Conservation (phyloP, 2,113 vertebrate species). For the Lutjanus erythropterus region DNA sequence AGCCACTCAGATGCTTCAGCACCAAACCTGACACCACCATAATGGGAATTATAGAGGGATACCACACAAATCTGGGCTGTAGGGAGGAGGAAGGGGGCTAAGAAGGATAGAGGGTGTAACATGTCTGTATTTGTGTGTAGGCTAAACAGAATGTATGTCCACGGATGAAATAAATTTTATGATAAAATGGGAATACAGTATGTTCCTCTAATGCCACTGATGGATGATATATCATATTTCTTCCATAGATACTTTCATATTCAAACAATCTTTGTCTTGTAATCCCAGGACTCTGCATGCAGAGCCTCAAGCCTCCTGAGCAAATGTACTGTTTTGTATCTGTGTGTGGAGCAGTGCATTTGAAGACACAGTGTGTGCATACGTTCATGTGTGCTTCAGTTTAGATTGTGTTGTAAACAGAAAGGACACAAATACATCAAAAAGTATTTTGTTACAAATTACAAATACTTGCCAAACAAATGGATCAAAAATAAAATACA, state of each 20-base stretch:
- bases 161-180: neutral
- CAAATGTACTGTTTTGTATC: neutral
- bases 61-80: conserved; percentile 67
- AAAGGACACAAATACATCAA: too few species aligned
- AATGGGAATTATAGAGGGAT: conserved; percentile 67
- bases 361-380: neutral
- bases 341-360: conserved; percentile 13
- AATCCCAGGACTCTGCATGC: neutral
- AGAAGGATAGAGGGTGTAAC: conserved; percentile 22
- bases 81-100: conserved; percentile 25
- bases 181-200: neutral
- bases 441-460: too few species aligned
- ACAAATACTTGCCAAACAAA: too few species aligned
- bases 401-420: too few species aligned
- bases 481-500: too few species aligned
- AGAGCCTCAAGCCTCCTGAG: conserved; percentile 5
- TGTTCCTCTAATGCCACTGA: neutral
- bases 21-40: conserved; percentile 70
- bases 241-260: neutral
- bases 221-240: neutral
- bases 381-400: neutral
- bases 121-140: conserved; percentile 17
- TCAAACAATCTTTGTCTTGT: neutral
- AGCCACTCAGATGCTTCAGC: conserved; percentile 74
- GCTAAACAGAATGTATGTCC: conserved; percentile 10